phyloP scores from a whole-genome alignment of 2,113 vertebrate genomes.

The Mohoua ochrocephala region DNA sequence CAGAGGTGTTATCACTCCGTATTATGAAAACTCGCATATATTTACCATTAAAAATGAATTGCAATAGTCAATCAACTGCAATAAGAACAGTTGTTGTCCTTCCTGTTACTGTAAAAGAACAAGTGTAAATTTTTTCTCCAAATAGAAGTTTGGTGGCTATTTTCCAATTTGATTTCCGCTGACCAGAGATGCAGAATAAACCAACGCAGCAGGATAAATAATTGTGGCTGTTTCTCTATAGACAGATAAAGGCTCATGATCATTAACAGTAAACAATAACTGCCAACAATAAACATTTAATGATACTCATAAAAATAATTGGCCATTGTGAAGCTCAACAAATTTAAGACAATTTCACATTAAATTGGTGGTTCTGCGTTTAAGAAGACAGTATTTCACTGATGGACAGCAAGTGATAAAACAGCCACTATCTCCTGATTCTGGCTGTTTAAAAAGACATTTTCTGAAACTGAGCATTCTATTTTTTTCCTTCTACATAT shows the following conservation, averaged over 20 bases:
- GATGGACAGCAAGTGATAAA: background rate
- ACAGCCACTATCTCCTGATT: background rate
- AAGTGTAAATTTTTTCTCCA: background rate
- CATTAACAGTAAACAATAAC: slow-evolving; percentile 17
- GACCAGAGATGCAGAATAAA: background rate
- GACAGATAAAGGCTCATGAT: background rate
- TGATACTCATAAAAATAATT: background rate
- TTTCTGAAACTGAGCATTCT: background rate
- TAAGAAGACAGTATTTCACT: background rate
- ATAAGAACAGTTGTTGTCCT: background rate
- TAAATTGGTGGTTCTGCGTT: background rate
- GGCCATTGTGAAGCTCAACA: background rate
- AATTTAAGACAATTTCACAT: background rate
- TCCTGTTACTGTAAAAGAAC: background rate
- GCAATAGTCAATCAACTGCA: background rate
- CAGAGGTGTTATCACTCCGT: background rate
- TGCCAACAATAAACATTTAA: slow-evolving; percentile 22
- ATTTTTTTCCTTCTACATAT: background rate
- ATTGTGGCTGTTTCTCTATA: background rate
- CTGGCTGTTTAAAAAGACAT: background rate
- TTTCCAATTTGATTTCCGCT: background rate
- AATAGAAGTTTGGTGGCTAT: background rate
- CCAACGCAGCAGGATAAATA: background rate
- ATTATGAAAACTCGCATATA: background rate
- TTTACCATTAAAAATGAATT: background rate